Conservation (phyloP, 2,888 invertebrate genomes). For the Neocrepidodera transversa region DNA sequence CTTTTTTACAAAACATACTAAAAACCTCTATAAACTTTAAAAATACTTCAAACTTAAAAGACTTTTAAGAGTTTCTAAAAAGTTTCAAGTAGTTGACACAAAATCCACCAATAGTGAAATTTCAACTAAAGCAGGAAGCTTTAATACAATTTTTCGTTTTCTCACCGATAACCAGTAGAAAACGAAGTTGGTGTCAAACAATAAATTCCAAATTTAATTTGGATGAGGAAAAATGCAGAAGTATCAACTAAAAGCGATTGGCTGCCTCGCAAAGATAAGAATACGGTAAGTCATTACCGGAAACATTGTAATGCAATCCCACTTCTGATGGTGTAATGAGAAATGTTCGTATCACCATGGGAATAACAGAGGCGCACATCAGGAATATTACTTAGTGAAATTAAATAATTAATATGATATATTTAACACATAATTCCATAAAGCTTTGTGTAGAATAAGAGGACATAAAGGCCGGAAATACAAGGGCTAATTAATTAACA, state of each 20-base stretch:
- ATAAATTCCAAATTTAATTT: constrained; percentile 40
- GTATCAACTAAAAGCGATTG: constrained; percentile 39
- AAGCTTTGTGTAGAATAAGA: no score
- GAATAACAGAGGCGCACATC: not conserved
- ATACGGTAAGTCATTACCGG: constrained; percentile 46
- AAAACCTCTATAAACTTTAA: no score
- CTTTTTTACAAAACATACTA: no score
- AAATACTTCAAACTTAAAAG: no score
- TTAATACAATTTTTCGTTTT: no score
- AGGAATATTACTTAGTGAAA: no score
- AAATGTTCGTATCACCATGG: constrained; percentile 19
- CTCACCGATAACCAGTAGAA: constrained; percentile 26
- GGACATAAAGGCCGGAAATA: not conserved
- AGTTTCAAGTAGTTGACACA: no score
- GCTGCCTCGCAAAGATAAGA: constrained; percentile 46
- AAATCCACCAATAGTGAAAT: no score
- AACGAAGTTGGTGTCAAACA: constrained; percentile 19
- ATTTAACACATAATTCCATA: no score
- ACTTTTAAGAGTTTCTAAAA: no score
- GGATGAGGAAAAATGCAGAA: constrained; percentile 35
- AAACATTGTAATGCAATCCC: constrained; percentile 45
- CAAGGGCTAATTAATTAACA: constrained; percentile 8
- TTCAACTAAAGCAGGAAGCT: no score
- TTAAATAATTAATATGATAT: no score
- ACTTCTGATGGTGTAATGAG: constrained; percentile 37